Percentiles rank a stretch among this genome's conserved stretches.
Conservation (phyloP, 1,140 invertebrate genomes). For the Eciton burchellii region DNA sequence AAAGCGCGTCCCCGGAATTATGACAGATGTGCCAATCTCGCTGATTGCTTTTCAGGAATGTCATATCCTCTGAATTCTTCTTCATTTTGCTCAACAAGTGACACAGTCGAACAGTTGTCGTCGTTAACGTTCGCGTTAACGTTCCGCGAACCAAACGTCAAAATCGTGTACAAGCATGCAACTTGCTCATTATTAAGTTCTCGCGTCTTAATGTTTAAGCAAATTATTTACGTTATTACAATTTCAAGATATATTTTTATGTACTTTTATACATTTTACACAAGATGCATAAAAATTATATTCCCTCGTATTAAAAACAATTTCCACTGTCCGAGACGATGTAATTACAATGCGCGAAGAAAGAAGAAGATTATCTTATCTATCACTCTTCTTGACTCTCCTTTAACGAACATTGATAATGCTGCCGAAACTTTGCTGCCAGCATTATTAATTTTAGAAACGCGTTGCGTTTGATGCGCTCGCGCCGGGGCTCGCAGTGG, state of each 20-base stretch:
- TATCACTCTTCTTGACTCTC: no score
- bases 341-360: no score
- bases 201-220: not conserved
- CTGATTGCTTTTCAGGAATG: conserved; percentile 48
- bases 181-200: not conserved
- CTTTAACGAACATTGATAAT: no score
- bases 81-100: not conserved
- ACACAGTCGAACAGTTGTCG: not conserved
- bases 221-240: no score
- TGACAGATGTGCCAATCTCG: not conserved
- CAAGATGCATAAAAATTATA: no score
- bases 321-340: no score
- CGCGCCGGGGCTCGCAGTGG: no score
- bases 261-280: no score
- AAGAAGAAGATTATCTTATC: no score
- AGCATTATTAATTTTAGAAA: not conserved
- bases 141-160: not conserved
- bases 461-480: no score
- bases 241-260: no score
- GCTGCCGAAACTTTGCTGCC: not conserved
- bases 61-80: not conserved
- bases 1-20: not conserved
- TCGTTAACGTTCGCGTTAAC: not conserved
- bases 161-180: not conserved
- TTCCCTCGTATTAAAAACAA: not conserved